Conservation (phyloP, 2,888 invertebrate genomes). For the Vesta saturnalis region DNA sequence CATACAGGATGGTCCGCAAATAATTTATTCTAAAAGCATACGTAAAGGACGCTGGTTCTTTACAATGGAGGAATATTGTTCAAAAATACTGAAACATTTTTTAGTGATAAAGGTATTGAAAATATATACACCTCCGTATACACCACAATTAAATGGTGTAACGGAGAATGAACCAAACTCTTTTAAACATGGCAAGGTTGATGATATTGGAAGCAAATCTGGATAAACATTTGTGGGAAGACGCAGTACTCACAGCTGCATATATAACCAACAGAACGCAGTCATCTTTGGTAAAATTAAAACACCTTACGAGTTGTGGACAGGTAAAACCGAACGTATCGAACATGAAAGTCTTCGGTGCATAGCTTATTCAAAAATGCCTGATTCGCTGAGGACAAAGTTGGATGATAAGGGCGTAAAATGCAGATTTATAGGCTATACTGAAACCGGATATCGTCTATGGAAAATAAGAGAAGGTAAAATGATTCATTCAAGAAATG, state of each 20-base stretch:
- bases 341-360: constrained; percentile 28
- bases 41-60: no score
- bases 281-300: background rate
- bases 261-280: constrained; percentile 50
- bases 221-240: constrained; percentile 36
- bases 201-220: constrained; percentile 43
- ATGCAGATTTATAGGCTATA: constrained; percentile 31
- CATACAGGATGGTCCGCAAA: no score
- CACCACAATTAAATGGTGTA: constrained; percentile 42
- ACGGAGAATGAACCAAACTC: constrained; percentile 45
- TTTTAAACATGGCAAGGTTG: constrained; percentile 40
- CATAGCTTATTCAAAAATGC: constrained; percentile 28
- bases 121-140: background rate
- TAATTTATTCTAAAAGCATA: no score
- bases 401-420: constrained; percentile 26
- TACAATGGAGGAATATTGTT: background rate
- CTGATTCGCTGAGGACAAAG: constrained; percentile 25
- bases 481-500: constrained; percentile 9
- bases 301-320: constrained; percentile 24
- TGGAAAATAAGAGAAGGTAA: background rate
- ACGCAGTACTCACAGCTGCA: constrained; percentile 22
- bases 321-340: constrained; percentile 28
- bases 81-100: background rate
- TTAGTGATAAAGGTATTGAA: background rate
- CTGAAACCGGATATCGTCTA: constrained; percentile 8